Conservation (phyloP, 2,888 invertebrate species). For the Perdita meconis region DNA sequence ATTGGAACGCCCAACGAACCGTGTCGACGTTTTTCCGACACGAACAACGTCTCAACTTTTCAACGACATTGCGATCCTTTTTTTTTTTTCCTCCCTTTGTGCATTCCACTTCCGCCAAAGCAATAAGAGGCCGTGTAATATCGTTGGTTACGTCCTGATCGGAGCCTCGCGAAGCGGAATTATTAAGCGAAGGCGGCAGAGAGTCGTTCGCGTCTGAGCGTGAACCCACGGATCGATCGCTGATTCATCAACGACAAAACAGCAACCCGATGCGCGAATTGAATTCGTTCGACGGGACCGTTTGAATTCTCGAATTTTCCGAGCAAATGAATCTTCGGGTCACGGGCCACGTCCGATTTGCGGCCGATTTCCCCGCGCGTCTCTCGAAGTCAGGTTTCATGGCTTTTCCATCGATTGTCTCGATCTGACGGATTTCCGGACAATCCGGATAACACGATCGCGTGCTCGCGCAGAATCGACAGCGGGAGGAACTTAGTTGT, state of each 20-base stretch:
- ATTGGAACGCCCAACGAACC: constrained; percentile 42
- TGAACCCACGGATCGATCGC: constrained; percentile 34
- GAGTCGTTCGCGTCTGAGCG: neutral
- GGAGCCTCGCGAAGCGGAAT: constrained; percentile 10
- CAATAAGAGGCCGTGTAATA: constrained; percentile 28
- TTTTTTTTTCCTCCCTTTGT: neutral
- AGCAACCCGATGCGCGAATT: constrained; percentile 23
- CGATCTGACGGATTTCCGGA: constrained; percentile 64
- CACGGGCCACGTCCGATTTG: constrained; percentile 32
- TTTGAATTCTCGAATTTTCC: constrained; percentile 44
- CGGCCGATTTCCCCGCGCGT: constrained; percentile 4
- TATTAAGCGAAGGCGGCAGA: constrained; percentile 1
- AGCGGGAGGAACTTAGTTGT: constrained; percentile 71
- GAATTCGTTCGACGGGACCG: constrained; percentile 18
- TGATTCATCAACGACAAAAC: constrained; percentile 25
- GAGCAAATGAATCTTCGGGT: constrained; percentile 39
- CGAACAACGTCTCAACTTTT: constrained; percentile 31
- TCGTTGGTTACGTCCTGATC: neutral
- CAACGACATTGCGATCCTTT: constrained; percentile 28
- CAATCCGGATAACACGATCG: constrained; percentile 74
- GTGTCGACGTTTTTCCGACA: constrained; percentile 12
- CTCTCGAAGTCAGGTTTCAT: constrained; percentile 18
- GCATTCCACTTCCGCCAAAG: constrained; percentile 21
- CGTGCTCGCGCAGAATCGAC: constrained; percentile 64
- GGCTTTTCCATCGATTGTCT: constrained; percentile 54